These are phyloP conservation scores for Tupiocoris notatus DNA, from an alignment of 2,888 invertebrate species.

Conservation along the genomic window DNA sequence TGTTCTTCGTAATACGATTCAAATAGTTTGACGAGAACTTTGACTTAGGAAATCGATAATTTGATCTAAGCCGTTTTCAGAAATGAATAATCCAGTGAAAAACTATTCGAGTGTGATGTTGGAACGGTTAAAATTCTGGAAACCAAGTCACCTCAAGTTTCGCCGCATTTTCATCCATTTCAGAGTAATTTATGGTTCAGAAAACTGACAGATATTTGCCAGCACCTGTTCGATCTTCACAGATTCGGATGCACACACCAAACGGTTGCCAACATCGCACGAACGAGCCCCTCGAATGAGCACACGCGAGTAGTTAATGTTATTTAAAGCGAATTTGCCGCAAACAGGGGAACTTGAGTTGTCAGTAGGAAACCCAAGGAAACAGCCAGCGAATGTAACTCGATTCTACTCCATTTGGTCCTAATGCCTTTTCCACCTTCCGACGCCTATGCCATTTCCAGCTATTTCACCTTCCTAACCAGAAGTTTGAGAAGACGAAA, in stretches of 20 bases:
- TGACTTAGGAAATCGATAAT: too few species aligned
- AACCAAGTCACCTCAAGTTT: too few species aligned
- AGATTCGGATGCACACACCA: background rate
- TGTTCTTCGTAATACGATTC: too few species aligned
- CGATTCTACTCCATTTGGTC: conserved; percentile 39
- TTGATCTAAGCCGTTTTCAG: too few species aligned
- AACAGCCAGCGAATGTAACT: conserved; percentile 28
- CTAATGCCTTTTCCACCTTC: conserved; percentile 31
- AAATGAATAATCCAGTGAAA: too few species aligned
- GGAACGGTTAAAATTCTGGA: too few species aligned
- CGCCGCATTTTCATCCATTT: too few species aligned
- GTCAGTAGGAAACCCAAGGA: conserved; percentile 20
- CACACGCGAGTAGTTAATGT: conserved; percentile 27
- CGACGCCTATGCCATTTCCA: background rate
- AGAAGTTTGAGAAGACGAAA: conserved; percentile 28
- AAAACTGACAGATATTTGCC: too few species aligned
- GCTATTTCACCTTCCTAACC: conserved; percentile 13
- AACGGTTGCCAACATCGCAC: background rate
- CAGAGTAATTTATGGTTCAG: too few species aligned
- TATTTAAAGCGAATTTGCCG: conserved; percentile 37
- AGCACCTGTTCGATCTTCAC: too few species aligned
- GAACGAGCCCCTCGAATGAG: background rate
- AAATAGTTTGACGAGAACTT: too few species aligned
- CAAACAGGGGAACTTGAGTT: conserved; percentile 39
- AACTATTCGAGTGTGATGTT: too few species aligned